A percentile compares a stretch with the other conserved stretches of the same genome.
phyloP scores from a whole-genome alignment of 2,888 invertebrate genomes.

The Cephus pygmeus region DNA sequence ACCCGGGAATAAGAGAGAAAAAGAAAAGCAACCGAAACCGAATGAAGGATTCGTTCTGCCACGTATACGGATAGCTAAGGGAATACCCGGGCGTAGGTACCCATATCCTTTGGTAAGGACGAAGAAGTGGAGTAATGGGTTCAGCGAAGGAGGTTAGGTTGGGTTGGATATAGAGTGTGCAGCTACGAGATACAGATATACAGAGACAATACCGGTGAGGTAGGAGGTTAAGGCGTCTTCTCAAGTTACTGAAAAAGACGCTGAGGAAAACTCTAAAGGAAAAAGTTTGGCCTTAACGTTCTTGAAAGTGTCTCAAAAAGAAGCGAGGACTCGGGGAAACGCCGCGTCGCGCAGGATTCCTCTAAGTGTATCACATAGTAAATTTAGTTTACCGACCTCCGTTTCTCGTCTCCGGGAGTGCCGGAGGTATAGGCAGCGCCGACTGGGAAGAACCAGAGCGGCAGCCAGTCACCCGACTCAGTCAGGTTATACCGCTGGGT shows the following conservation, averaged over 20 bases:
- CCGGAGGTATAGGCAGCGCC: background rate
- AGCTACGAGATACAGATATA: background rate
- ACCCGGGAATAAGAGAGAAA: background rate
- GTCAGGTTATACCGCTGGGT: background rate
- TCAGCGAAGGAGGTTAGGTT: background rate
- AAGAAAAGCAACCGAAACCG: background rate
- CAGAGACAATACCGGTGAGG: background rate
- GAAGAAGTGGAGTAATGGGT: constrained; percentile 3
- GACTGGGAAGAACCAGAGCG: background rate
- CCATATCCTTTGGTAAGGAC: background rate
- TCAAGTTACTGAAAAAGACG: constrained; percentile 46
- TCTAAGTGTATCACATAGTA: constrained; percentile 66
- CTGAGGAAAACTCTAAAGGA: constrained; percentile 38
- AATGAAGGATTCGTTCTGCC: background rate
- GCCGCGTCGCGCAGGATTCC: constrained; percentile 37
- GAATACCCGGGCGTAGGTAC: background rate
- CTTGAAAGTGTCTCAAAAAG: constrained; percentile 63
- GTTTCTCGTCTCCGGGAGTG: constrained; percentile 26
- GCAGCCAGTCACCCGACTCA: background rate
- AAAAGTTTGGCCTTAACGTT: constrained; percentile 59
- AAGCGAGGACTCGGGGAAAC: constrained; percentile 35
- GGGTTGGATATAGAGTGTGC: background rate
- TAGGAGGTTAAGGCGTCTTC: constrained; percentile 39
- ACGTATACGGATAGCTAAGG: background rate
- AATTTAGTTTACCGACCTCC: constrained; percentile 62